Evolutionary conservation across 2,113 vertebrate genomes (phyloP), one percentile per base, ranked within the genome.

Genomic region (Sigmodon hispidus): DNA sequence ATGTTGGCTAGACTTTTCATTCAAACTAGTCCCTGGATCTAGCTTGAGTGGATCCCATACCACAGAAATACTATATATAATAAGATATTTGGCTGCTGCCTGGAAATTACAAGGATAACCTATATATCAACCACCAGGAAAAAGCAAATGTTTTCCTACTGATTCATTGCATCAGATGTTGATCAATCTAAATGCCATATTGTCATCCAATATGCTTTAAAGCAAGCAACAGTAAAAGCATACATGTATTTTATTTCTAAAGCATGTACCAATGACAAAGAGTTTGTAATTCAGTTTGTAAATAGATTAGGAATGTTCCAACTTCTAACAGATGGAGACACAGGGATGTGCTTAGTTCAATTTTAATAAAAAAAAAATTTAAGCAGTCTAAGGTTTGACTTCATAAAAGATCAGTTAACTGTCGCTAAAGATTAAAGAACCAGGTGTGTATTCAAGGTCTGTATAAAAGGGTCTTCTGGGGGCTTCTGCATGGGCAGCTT

Each of bases 351-450:
- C 36, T 86, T 91, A 77, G 90, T 48, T 96, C 50, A n/a, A 13
- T 91, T 97, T 92, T 93, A 93, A 91, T 89, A 94, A 90, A 70
- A 86, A 94, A 94, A 10, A 50, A 93, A 72, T 94, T 90, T 55
- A 43, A 86, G n/a, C 84, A 93, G 2, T 83, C 21, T 22, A 96
- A 97, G 73, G 9, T 50, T 80, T 24, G 22, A 55, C 43, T 95
- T 96, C 50, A 93, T 40, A 69, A 83, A 91, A 83, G 36, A 89
- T 29, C 36, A 90, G n/a, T 17, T 87, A 75, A 73, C 55, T 76
- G 55, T 50, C 84, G 40, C 70, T 45, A 93, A 93, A 79, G 77
- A 88, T 76, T 93, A 81, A 97, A 92, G 61, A 34, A 34, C 34
- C 63, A 22, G 40, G 8, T 63, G 36, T 50, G 5, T 45, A 52